Base-by-base conservation (phyloP, 2,888 invertebrate species). In the Drosophila antonietae region DNA sequence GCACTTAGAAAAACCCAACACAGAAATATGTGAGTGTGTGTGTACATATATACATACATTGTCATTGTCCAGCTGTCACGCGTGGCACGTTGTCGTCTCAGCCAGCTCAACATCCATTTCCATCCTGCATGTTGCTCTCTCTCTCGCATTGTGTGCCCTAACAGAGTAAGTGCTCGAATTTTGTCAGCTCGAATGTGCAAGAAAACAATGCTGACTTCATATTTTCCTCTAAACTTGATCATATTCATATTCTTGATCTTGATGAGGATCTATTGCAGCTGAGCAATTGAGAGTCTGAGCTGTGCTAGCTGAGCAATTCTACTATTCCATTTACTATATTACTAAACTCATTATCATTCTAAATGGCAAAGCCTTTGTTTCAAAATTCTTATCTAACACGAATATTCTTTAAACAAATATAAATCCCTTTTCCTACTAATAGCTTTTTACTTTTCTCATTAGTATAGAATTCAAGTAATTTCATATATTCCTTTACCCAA, bases 1-100 rank as follows among this genome's bases (percentile, higher is more conserved):
- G 58, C 73, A 66, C 75, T 82, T 78, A 71, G 68, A 64, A 75
- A 75, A 75, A 65, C 44, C 69, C 44, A 66, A 66, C 61, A 68
- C 44, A 72, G 20, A 63, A 37, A 12, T 46, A 23, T 23, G 20
- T 33, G 20, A 12, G 5, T 20, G 35, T 7, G n/a, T 39, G 51
- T 20, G 55, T 18, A 49, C 18, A 51, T 35, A 62, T 53, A 63
- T 52, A 53, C 56, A 68, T 59, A 76, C 71, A 77, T 70, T 87
- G 84, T 87, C 81, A 87, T 85, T 87, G 88, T 87, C 85, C 85
- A 87, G 85, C 85, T 88, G 85, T 85, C 85, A 88, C 83, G 83
- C 85, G 81, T 85, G 88, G 79, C 88, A 78, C 69, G 75, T 73
- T 70, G 67, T 73, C 72, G 67, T 63, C 66, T 46, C 33, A 70